These are phyloP conservation scores for Oligia latruncula DNA, from an alignment of 2,888 invertebrate genomes.

Conservation along the genomic window DNA sequence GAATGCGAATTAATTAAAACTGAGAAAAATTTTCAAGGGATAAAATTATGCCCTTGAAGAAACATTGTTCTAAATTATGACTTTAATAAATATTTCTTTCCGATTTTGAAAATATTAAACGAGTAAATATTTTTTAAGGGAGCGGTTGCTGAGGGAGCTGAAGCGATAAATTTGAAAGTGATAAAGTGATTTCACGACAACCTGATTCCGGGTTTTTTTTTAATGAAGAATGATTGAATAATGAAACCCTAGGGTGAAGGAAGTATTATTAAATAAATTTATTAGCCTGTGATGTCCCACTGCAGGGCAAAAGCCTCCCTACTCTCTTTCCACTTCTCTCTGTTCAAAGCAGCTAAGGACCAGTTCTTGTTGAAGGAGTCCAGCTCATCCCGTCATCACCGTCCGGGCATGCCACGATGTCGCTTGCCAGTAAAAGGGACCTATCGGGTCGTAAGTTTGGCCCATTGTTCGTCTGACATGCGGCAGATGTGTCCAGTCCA, in stretches of 20 bases:
- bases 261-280: no score
- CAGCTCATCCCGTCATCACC: no score
- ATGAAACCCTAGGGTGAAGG: background rate
- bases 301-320: no score
- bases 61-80: conserved; percentile 16
- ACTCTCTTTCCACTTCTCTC: no score
- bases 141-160: background rate
- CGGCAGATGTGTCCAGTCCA: no score
- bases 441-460: no score
- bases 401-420: no score
- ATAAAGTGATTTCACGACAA: conserved; percentile 23
- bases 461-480: no score
- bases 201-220: conserved; percentile 8
- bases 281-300: no score
- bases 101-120: background rate
- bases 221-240: background rate
- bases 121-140: background rate
- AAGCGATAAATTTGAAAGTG: background rate
- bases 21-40: conserved; percentile 23
- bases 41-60: conserved; percentile 5
- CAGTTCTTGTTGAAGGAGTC: no score
- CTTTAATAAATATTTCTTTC: conserved; percentile 26
- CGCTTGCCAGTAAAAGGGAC: no score
- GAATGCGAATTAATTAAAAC: conserved; percentile 22
- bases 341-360: no score